A percentile compares a stretch with the other conserved stretches of the same genome.
Evolutionary conservation across 1,140 invertebrate genomes (phyloP).

Genomic region (Eulimnadia texana): DNA sequence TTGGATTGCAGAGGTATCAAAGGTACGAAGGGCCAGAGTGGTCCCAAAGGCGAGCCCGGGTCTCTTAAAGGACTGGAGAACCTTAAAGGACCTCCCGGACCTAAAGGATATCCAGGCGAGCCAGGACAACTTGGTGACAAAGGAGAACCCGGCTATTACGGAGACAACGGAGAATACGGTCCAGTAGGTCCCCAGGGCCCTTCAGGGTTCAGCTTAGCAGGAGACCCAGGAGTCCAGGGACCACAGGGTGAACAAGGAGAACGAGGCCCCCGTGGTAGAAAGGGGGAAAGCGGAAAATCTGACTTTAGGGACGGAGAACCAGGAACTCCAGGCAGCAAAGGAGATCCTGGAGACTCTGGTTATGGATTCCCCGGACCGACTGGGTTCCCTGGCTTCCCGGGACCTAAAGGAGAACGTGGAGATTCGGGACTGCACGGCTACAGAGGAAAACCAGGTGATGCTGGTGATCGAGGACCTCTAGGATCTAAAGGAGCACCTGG

Average conservation of each 20-base stretch:
- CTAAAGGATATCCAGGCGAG: not conserved
- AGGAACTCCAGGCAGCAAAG: not conserved
- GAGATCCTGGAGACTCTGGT: not conserved
- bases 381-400: not conserved
- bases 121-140: not conserved
- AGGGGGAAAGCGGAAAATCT: not conserved
- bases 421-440: not conserved
- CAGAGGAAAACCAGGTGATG: constrained; percentile 29
- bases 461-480: constrained; percentile 26
- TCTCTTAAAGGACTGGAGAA: too few relatives aligned
- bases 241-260: not conserved
- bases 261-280: not conserved
- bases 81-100: too few relatives aligned
- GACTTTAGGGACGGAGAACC: not conserved
- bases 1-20: too few relatives aligned
- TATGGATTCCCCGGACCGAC: not conserved
- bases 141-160: not conserved
- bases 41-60: too few relatives aligned
- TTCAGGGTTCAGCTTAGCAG: not conserved
- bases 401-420: not conserved
- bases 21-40: too few relatives aligned
- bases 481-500: constrained; percentile 40
- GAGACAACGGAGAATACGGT: not conserved
- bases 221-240: not conserved
- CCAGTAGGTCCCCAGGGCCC: not conserved